Conservation (phyloP, 2,113 vertebrate species). For the Gymnobelideus leadbeateri region DNA sequence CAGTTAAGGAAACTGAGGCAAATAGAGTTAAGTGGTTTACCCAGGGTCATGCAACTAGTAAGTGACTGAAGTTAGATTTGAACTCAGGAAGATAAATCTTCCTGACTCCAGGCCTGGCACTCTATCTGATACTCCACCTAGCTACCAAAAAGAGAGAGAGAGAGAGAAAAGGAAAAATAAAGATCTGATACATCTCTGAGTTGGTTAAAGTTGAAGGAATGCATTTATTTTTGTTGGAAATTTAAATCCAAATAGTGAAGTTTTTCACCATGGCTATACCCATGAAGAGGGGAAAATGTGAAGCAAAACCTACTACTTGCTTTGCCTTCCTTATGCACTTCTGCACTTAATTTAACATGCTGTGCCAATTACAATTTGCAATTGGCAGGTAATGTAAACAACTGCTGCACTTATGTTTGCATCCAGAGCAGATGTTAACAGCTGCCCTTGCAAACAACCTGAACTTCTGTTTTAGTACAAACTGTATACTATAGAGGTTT, state of each 20-base stretch:
- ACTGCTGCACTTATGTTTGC: neutral
- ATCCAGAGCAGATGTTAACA: neutral
- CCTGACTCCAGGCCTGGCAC: neutral
- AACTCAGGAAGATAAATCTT: neutral
- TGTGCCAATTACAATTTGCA: neutral
- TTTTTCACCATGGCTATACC: neutral
- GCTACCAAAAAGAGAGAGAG: no score
- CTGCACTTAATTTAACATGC: slow-evolving; percentile 12
- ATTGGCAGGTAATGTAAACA: slow-evolving; percentile 8
- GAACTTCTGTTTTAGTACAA: slow-evolving; percentile 25
- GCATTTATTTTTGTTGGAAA: slow-evolving; percentile 7
- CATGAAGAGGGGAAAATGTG: neutral
- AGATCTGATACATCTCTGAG: neutral
- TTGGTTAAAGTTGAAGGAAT: neutral
- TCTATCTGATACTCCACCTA: neutral
- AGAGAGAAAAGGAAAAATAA: neutral
- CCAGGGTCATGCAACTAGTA: neutral
- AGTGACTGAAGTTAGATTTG: neutral
- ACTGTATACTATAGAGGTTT: neutral
- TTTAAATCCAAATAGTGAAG: slow-evolving; percentile 26
- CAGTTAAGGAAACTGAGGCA: neutral
- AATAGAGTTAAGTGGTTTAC: neutral
- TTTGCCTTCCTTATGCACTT: neutral
- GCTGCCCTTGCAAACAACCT: neutral
- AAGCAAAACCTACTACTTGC: neutral